phyloP scores from a whole-genome alignment of 2,888 invertebrate genomes.

The Erebia palarica region DNA sequence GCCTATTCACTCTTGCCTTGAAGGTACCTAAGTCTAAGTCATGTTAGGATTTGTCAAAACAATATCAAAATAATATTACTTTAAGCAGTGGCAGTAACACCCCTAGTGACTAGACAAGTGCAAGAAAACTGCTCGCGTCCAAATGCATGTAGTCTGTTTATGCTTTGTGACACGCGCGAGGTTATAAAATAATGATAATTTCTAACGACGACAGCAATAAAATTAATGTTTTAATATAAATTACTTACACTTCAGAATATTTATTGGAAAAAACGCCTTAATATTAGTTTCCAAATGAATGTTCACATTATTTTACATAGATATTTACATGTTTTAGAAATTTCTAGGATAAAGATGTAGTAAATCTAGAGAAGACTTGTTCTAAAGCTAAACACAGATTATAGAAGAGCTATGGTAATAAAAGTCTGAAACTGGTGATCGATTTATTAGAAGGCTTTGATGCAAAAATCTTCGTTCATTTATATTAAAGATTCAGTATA shows the following conservation, averaged over 20 bases:
- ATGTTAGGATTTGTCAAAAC: too few relatives aligned
- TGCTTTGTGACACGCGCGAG: not conserved
- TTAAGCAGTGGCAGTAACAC: too few relatives aligned
- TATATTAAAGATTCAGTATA: too few relatives aligned
- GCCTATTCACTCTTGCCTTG: too few relatives aligned
- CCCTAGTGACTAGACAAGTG: not conserved
- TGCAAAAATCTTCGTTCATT: not conserved
- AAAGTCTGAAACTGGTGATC: not conserved
- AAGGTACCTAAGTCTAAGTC: too few relatives aligned
- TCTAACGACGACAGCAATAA: not conserved
- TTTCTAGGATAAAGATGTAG: not conserved
- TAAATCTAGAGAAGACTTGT: slow-evolving; percentile 10
- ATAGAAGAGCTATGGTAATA: not conserved
- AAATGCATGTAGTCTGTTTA: too few relatives aligned
- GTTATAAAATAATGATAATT: not conserved
- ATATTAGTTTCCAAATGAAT: not conserved
- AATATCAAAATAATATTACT: too few relatives aligned
- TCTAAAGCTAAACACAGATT: not conserved
- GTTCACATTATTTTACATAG: not conserved
- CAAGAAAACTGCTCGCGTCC: too few relatives aligned
- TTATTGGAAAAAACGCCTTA: not conserved
- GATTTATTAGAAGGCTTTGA: not conserved
- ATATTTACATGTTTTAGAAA: slow-evolving; percentile 15
- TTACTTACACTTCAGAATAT: slow-evolving; percentile 5
- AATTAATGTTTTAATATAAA: slow-evolving; percentile 4